Evolutionary conservation across 2,888 invertebrate species (phyloP).

Genomic region (Prosapia bicincta): DNA sequence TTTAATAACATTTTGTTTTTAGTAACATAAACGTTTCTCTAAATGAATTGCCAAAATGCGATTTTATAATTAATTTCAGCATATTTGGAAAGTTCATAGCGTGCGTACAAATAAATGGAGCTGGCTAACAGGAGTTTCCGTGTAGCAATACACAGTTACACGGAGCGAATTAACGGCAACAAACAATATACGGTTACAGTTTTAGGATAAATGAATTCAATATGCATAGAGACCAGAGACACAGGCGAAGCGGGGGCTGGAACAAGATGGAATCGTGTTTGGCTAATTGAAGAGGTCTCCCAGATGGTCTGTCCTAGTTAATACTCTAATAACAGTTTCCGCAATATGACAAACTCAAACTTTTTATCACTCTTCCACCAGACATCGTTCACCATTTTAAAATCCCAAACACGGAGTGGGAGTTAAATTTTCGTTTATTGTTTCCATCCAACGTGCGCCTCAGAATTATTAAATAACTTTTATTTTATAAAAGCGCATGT

Average conservation of each 20-base stretch:
- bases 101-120: too few relatives aligned
- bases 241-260: not conserved
- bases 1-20: too few relatives aligned
- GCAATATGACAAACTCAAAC: not conserved
- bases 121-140: not conserved
- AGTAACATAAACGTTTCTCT: too few relatives aligned
- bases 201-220: not conserved
- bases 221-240: not conserved
- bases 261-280: not conserved
- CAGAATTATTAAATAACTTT: too few relatives aligned
- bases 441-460: too few relatives aligned
- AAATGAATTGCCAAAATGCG: too few relatives aligned
- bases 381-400: not conserved
- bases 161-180: not conserved
- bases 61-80: too few relatives aligned
- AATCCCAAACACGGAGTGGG: not conserved
- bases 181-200: not conserved
- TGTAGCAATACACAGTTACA: not conserved
- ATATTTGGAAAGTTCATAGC: too few relatives aligned
- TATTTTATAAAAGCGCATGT: too few relatives aligned
- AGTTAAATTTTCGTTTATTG: not conserved
- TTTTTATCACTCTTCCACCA: not conserved
- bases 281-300: not conserved
- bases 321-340: not conserved
- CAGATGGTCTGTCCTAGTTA: not conserved